Percentiles rank a stretch among this genome's conserved stretches.
Evolutionary conservation across 2,888 invertebrate genomes (phyloP).

Genomic region (Sphaerophoria taeniata): DNA sequence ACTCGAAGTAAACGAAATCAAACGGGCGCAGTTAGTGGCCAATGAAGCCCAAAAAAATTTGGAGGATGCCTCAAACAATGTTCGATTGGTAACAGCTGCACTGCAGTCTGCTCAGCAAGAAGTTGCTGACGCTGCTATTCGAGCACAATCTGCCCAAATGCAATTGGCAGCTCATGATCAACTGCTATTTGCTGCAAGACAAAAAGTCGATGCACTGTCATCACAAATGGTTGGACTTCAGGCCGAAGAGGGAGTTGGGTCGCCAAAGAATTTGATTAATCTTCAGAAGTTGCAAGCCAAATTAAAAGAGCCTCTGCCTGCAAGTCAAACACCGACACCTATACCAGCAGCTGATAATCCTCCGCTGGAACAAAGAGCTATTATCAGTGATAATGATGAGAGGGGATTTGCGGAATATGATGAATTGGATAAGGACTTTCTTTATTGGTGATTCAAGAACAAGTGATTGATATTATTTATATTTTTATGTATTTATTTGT

Average conservation of each 20-base stretch:
- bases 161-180: constrained; percentile 83
- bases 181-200: constrained; percentile 82
- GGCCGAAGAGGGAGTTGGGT: constrained; percentile 80
- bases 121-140: constrained; percentile 81
- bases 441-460: not conserved
- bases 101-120: constrained; percentile 82
- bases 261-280: constrained; percentile 79
- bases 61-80: constrained; percentile 82
- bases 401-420: constrained; percentile 7
- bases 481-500: not conserved
- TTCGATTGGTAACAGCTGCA: constrained; percentile 80
- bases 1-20: constrained; percentile 81
- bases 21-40: constrained; percentile 81
- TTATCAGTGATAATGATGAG: not conserved
- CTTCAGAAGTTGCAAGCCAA: constrained; percentile 78
- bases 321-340: constrained; percentile 78
- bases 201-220: constrained; percentile 82
- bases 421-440: not conserved
- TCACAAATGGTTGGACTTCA: constrained; percentile 82
- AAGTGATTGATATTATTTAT: not conserved
- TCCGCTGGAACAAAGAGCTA: not conserved
- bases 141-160: constrained; percentile 82
- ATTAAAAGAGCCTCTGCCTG: constrained; percentile 79
- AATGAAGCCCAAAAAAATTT: constrained; percentile 79
- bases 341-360: constrained; percentile 77